Percentiles rank a stretch among this genome's conserved stretches.
Conservation (phyloP, 1,140 invertebrate genomes). For the Anastrepha ludens region DNA sequence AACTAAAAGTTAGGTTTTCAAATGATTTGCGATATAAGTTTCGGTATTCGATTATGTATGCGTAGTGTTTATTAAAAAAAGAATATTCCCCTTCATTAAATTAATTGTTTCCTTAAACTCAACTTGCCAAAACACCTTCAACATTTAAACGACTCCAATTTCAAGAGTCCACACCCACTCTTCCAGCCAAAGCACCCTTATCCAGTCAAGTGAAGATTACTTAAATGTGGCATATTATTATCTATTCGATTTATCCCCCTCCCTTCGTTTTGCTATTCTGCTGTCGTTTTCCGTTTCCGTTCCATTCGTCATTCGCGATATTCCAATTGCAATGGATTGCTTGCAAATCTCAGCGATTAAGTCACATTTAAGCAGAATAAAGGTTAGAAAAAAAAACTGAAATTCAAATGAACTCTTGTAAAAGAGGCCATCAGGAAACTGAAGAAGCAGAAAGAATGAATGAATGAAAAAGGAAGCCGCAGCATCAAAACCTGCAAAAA, state of each 20-base stretch:
- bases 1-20: too few species aligned
- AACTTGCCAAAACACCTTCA: background rate
- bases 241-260: background rate
- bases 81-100: background rate
- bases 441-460: constrained; percentile 13
- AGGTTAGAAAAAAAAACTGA: background rate
- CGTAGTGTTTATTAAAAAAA: too few species aligned
- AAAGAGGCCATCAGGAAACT: constrained; percentile 36
- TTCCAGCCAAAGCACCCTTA: background rate
- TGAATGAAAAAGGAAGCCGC: background rate
- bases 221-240: constrained; percentile 45
- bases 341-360: constrained; percentile 45
- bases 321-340: constrained; percentile 38
- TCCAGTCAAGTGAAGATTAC: constrained; percentile 9
- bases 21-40: too few species aligned
- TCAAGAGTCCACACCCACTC: background rate
- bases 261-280: constrained; percentile 4
- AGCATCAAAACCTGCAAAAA: background rate
- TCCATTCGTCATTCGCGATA: constrained; percentile 29
- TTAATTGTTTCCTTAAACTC: background rate
- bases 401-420: constrained; percentile 42
- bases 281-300: constrained; percentile 32
- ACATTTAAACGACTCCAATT: background rate
- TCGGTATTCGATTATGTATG: too few species aligned
- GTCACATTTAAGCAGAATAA: constrained; percentile 43